These are phyloP conservation scores for Psix sp. DNA, from an alignment of 1,140 invertebrate genomes.

Conservation along the genomic window DNA sequence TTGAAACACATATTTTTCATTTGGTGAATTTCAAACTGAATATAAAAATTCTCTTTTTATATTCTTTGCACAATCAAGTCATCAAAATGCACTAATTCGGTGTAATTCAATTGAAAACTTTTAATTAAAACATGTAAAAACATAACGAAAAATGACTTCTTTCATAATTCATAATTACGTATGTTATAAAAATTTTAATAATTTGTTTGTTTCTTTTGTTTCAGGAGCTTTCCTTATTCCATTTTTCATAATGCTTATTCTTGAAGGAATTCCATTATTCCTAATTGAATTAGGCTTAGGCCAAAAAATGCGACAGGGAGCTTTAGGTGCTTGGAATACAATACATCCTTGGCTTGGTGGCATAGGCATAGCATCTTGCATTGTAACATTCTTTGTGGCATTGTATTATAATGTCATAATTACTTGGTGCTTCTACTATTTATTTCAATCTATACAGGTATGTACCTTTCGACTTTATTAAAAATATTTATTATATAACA, in stretches of 20 bases:
- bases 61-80: no score
- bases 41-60: no score
- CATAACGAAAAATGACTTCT: no score
- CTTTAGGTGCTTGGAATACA: conserved; percentile 94
- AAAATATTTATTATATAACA: no score
- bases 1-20: no score
- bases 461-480: no score
- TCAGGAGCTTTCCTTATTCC: conserved; percentile 97
- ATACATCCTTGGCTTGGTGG: conserved; percentile 94
- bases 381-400: conserved; percentile 93
- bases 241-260: conserved; percentile 93
- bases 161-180: no score
- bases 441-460: conserved; percentile 92
- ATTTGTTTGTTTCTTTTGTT: conserved; percentile 48
- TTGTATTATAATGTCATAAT: conserved; percentile 99
- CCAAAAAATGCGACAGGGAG: conserved; percentile 90
- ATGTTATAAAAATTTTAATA: no score
- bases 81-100: no score
- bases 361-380: conserved; percentile 91
- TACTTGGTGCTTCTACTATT: conserved; percentile 97
- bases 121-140: no score
- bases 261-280: conserved; percentile 95
- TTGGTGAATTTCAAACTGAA: no score
- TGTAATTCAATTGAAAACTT: no score
- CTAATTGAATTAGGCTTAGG: conserved; percentile 94